Conservation (phyloP, 37 sponge, comb jelly and placozoan species). For the Diacarnus erythraeanus region DNA sequence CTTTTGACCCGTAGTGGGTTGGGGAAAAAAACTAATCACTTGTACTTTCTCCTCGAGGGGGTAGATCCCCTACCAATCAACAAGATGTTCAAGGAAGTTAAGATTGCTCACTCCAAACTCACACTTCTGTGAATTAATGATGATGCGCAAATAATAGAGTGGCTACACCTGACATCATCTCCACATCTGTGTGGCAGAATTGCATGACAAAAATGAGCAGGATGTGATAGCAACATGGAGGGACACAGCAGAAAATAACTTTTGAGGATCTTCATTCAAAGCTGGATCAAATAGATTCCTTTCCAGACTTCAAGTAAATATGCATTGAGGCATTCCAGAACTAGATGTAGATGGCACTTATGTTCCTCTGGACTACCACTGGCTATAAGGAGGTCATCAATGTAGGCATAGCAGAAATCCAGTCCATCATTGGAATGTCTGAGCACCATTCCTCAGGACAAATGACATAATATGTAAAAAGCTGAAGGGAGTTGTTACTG, state of each 20-base stretch:
- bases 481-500: constrained; percentile 66
- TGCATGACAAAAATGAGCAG: too few species aligned
- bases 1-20: constrained; percentile 31
- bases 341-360: constrained; percentile 28
- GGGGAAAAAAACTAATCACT: constrained; percentile 60
- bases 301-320: too few species aligned
- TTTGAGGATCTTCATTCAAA: too few species aligned
- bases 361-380: constrained; percentile 49
- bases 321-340: constrained; percentile 31
- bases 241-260: too few species aligned
- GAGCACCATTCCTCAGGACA: constrained; percentile 56
- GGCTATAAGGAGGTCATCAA: constrained; percentile 56
- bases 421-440: constrained; percentile 57
- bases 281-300: too few species aligned
- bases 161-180: too few species aligned
- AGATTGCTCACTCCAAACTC: constrained; percentile 15
- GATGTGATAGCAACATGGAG: too few species aligned
- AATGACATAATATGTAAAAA: constrained; percentile 60
- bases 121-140: constrained; percentile 50
- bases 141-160: too few species aligned
- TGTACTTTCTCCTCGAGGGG: too few species aligned
- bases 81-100: constrained; percentile 33
- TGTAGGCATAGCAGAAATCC: constrained; percentile 28
- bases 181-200: too few species aligned
- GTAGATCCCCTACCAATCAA: constrained; percentile 26